These are phyloP conservation scores for Arctia plantaginis DNA, from an alignment of 2,888 invertebrate genomes.

Conservation along the genomic window DNA sequence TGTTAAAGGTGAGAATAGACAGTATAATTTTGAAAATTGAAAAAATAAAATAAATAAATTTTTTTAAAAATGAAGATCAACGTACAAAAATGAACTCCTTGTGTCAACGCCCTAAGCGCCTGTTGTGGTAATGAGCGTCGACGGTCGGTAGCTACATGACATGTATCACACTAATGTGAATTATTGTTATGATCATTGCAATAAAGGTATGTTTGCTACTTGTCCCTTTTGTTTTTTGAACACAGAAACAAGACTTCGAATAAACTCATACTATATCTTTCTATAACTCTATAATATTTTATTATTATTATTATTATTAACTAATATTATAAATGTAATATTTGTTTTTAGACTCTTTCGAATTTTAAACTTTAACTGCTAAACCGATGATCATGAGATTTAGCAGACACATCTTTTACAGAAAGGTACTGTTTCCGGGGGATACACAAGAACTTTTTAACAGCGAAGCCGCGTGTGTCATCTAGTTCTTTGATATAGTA, in stretches of 20 bases:
- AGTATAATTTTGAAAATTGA: background rate
- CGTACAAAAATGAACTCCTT: background rate
- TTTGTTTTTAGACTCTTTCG: background rate
- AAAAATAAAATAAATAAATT: background rate
- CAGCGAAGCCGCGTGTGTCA: too few species aligned
- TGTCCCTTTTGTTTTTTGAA: slow-evolving; percentile 42
- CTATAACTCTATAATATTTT: too few species aligned
- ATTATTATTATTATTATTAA: too few species aligned
- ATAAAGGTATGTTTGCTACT: slow-evolving; percentile 64
- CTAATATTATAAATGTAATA: too few species aligned
- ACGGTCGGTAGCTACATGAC: slow-evolving; percentile 57
- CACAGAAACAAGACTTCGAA: slow-evolving; percentile 22
- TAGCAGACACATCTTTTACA: too few species aligned
- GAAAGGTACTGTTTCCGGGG: too few species aligned
- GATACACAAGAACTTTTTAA: too few species aligned
- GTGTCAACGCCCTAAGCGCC: slow-evolving; percentile 29
- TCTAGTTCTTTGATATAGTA: too few species aligned
- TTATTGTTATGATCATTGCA: slow-evolving; percentile 72
- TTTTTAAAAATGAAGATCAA: background rate
- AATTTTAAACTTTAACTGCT: background rate
- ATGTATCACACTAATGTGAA: slow-evolving; percentile 73
- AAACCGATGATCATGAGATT: too few species aligned
- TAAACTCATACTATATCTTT: slow-evolving; percentile 12
- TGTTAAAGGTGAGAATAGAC: background rate
- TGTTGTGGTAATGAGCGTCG: slow-evolving; percentile 44